Base-by-base conservation (phyloP, 2,797 vertebrate genomes). In the Neoniphon sammara region DNA sequence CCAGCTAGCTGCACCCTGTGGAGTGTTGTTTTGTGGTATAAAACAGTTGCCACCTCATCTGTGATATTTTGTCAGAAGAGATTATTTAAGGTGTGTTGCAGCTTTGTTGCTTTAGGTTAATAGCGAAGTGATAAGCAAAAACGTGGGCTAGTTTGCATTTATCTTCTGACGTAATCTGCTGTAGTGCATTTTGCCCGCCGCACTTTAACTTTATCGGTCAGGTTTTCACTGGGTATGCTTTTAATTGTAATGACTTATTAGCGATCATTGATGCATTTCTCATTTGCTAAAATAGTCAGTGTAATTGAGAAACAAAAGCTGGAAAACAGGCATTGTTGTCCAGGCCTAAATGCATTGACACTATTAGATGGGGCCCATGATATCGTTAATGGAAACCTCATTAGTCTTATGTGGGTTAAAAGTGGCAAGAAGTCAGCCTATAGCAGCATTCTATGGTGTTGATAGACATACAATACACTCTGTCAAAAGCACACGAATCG, bases 361-460 rank as follows among this genome's bases (percentile, higher is more conserved):
- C 70, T 76, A 73, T 81, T 52, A 84, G 78, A 89, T 77, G 70
- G 71, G n/a, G 44, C 65, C 70, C 46, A 71, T 70, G 54, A 82
- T 78, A 69, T 81, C 70, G 78, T 58, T 86, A 89, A 88, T 90
- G 85, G 86, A 87, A 86, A 87, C 58, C 46, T 80, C 25, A 81
- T 88, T 78, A 73, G 65, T 77, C 61, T 78, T 59, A 66, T 89
- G 66, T 82, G 75, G 76, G 63, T 67, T 80, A 54, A 39, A 78
- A 68, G 69, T 76, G 75, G 62, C 2, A 70, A 66, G 56, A 81
- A 78, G 67, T 84, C 80, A 81, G 47, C 66, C 60, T 66, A 12
- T 36, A 49, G 68, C 20, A 57, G 67, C 77, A 70, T 73, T 87
- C 82, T 73, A 75, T 77, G 75, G 53, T 82, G 30, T 70, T 78